phyloP scores from a whole-genome alignment of 2,888 invertebrate genomes.

The Drosophila nigritarsus region DNA sequence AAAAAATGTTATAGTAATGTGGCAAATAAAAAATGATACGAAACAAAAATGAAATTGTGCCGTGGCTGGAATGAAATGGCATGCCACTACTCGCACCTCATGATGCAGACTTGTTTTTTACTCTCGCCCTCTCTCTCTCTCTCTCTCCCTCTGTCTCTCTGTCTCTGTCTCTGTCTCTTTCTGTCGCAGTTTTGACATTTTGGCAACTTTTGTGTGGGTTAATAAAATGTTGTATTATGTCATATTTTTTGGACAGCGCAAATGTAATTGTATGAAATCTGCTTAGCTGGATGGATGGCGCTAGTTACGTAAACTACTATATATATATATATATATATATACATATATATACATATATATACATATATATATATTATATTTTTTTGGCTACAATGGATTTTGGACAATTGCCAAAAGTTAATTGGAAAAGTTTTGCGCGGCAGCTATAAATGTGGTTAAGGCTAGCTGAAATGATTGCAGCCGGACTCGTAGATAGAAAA shows the following conservation, averaged over 20 bases:
- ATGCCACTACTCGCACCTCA: constrained; percentile 34
- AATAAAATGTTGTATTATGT: constrained; percentile 79
- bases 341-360: no score
- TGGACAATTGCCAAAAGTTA: constrained; percentile 46
- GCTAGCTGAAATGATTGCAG: background rate
- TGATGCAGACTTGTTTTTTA: constrained; percentile 62
- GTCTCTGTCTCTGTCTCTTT: background rate
- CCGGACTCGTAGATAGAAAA: background rate
- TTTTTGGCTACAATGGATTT: constrained; percentile 23
- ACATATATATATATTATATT: background rate
- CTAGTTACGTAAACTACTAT: constrained; percentile 38
- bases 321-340: no score
- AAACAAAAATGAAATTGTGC: constrained; percentile 73
- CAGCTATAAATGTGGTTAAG: constrained; percentile 25
- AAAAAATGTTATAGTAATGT: constrained; percentile 28
- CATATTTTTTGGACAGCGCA: constrained; percentile 68
- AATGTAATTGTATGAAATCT: constrained; percentile 73
- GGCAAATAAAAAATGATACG: constrained; percentile 51
- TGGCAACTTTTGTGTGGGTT: constrained; percentile 67
- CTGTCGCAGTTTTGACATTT: constrained; percentile 39
- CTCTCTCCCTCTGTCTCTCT: no score
- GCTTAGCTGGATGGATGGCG: constrained; percentile 44
- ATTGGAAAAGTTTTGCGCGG: constrained; percentile 56
- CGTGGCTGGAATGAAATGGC: constrained; percentile 28
- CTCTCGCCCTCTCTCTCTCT: background rate